These are phyloP conservation scores for Tadarida brasiliensis DNA, from an alignment of 2,797 vertebrate genomes.

Conservation along the genomic window DNA sequence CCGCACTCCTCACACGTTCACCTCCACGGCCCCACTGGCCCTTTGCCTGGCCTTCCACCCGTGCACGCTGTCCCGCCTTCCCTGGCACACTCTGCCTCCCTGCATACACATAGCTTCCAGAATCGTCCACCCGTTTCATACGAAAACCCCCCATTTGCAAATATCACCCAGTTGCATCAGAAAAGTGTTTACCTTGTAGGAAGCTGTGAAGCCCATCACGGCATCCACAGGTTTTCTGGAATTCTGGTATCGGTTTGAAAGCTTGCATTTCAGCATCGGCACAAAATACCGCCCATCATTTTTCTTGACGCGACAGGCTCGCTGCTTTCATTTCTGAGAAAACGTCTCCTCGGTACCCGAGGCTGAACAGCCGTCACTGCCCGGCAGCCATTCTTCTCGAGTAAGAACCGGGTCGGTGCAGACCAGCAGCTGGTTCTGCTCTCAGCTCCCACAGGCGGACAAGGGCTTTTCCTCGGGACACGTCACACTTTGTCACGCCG, in stretches of 20 bases:
- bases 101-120: background rate
- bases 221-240: background rate
- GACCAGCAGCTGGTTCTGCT: background rate
- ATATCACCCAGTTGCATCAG: background rate
- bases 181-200: background rate
- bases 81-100: background rate
- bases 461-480: background rate
- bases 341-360: background rate
- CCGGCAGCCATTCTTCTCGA: background rate
- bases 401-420: background rate
- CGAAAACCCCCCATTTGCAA: background rate
- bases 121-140: background rate
- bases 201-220: background rate
- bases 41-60: background rate
- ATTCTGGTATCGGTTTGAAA: background rate
- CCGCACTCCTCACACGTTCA: background rate
- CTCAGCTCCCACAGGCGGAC: accelerated
- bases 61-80: background rate
- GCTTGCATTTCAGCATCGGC: background rate
- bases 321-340: background rate
- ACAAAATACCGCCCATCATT: background rate
- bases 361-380: background rate
- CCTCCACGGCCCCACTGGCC: background rate
- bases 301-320: constrained; percentile 8
- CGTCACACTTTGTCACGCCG: accelerated